phyloP scores from a whole-genome alignment of 2,888 invertebrate genomes.

The Aporophyla lueneburgensis region DNA sequence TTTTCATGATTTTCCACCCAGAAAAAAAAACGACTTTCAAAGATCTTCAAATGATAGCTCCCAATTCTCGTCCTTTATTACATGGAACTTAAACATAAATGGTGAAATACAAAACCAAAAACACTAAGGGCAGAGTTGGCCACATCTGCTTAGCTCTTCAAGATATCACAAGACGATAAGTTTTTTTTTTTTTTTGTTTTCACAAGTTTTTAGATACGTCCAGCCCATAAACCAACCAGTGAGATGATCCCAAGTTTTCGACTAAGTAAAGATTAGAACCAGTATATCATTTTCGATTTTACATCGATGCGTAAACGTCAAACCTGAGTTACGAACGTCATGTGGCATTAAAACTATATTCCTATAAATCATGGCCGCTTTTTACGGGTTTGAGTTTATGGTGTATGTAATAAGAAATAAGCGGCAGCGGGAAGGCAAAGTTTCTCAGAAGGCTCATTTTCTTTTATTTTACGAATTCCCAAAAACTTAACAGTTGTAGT shows the following conservation, averaged over 20 bases:
- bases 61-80: too few relatives aligned
- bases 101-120: too few relatives aligned
- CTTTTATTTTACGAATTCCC: too few relatives aligned
- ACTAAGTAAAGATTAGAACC: constrained; percentile 31
- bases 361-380: constrained; percentile 69
- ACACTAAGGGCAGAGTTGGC: too few relatives aligned
- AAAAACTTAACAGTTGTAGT: too few relatives aligned
- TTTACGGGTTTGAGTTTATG: constrained; percentile 59
- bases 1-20: too few relatives aligned
- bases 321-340: constrained; percentile 65
- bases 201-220: too few relatives aligned
- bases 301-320: constrained; percentile 64
- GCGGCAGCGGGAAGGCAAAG: neutral
- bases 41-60: too few relatives aligned
- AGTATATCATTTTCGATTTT: constrained; percentile 53
- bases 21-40: too few relatives aligned
- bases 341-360: constrained; percentile 70
- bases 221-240: neutral
- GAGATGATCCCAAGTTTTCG: constrained; percentile 6
- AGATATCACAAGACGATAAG: neutral
- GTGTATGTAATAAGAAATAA: constrained; percentile 10
- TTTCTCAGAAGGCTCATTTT: neutral
- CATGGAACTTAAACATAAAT: too few relatives aligned
- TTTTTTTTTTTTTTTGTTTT: neutral
- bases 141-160: neutral